Conservation (phyloP, 2,888 invertebrate species). For the Congeria kusceri region DNA sequence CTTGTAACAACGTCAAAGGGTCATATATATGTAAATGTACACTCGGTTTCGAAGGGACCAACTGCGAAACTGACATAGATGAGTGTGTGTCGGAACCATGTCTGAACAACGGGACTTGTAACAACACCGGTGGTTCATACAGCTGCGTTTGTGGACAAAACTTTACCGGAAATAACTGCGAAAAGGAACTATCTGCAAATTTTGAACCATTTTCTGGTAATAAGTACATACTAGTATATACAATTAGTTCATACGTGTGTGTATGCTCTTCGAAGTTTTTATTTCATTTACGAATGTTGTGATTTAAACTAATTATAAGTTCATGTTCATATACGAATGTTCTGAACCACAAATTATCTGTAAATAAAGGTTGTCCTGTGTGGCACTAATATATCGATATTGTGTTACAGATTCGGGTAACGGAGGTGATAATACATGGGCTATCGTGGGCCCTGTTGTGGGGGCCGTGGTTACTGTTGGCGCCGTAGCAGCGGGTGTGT, state of each 20-base stretch:
- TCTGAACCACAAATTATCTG: no score
- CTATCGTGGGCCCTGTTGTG: background rate
- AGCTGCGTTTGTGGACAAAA: slow-evolving; percentile 1
- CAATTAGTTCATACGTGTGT: no score
- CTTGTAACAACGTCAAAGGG: background rate
- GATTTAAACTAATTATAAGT: no score
- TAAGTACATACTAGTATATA: no score
- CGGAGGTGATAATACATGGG: background rate
- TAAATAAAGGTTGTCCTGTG: no score
- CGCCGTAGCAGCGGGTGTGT: background rate
- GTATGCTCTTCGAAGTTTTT: no score
- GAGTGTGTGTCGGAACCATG: slow-evolving; percentile 1
- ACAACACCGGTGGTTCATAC: background rate
- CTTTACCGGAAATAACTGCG: background rate
- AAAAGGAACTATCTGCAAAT: background rate
- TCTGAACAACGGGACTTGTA: background rate
- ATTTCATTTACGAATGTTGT: no score
- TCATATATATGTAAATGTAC: slow-evolving; percentile 5
- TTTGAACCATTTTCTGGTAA: no score
- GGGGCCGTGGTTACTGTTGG: background rate
- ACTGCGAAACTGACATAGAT: slow-evolving; percentile 7
- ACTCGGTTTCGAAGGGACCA: background rate
- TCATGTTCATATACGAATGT: no score
- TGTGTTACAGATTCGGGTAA: no score
- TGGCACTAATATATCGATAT: no score